Conservation (phyloP, 2,113 vertebrate genomes). For the Zeus faber region DNA sequence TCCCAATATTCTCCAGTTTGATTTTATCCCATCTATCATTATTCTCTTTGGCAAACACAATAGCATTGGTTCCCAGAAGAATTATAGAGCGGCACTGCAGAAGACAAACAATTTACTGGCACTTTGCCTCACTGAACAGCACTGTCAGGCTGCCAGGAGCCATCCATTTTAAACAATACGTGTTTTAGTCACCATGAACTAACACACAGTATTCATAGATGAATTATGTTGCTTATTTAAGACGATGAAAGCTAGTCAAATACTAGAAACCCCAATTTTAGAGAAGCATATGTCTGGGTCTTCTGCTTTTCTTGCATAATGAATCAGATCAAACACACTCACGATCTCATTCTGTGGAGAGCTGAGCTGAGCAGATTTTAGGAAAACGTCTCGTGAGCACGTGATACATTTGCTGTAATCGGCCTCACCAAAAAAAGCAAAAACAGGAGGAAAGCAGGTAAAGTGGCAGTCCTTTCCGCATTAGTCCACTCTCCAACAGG, state of each 20-base stretch:
- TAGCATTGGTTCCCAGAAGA: conserved; percentile 81
- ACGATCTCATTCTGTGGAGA: no score
- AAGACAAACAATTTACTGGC: conserved; percentile 87
- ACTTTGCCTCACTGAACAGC: conserved; percentile 84
- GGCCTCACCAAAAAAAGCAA: conserved; percentile 20
- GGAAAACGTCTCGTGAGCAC: no score
- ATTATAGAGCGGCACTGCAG: conserved; percentile 80
- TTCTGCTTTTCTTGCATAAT: background rate
- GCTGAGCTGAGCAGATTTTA: no score
- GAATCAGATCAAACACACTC: conserved; percentile 28
- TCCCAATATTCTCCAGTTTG: conserved; percentile 75
- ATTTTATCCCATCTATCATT: conserved; percentile 82
- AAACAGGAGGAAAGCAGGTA: conserved; percentile 33
- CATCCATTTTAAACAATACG: conserved; percentile 79
- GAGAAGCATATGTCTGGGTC: conserved; percentile 23
- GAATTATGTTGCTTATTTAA: conserved; percentile 52
- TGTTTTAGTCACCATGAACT: conserved; percentile 66
- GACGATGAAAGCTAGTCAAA: conserved; percentile 44
- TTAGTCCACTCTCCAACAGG: conserved; percentile 62
- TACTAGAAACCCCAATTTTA: conserved; percentile 24
- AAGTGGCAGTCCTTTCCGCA: conserved; percentile 63
- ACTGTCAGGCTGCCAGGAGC: conserved; percentile 77
- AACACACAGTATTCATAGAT: conserved; percentile 58
- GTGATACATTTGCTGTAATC: no score
- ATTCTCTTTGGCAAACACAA: conserved; percentile 84